Conservation (phyloP, 2,113 vertebrate species). For the Candoia aspera region DNA sequence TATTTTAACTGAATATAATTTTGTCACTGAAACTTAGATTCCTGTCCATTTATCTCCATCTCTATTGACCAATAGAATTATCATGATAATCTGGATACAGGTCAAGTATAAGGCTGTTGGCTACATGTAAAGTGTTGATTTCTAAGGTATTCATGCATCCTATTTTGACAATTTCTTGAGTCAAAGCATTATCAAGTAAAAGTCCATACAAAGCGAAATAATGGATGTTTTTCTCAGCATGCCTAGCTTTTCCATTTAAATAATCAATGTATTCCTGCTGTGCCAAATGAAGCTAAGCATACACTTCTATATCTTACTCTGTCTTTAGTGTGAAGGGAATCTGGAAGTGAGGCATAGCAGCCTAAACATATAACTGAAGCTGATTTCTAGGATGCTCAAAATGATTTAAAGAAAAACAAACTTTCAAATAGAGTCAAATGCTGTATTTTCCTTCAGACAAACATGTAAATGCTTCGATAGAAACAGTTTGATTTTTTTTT, state of each 20-base stretch:
- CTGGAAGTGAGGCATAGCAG: neutral
- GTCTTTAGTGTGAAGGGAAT: slow-evolving; percentile 7
- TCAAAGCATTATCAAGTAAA: slow-evolving; percentile 31
- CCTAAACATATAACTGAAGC: neutral
- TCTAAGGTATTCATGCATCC: slow-evolving; percentile 16
- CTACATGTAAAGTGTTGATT: neutral
- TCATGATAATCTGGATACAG: neutral
- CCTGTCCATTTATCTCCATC: neutral
- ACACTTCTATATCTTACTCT: slow-evolving; percentile 12
- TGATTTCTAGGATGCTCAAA: neutral
- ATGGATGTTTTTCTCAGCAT: slow-evolving; percentile 34
- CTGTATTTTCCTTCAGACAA: neutral
- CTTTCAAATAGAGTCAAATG: neutral
- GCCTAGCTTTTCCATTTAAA: slow-evolving; percentile 34
- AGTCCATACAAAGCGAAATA: slow-evolving; percentile 28
- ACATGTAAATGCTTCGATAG: neutral
- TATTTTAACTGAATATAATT: neutral
- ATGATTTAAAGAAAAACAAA: neutral
- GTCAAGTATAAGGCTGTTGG: slow-evolving; percentile 8
- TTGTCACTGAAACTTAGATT: neutral
- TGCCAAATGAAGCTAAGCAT: slow-evolving; percentile 31
- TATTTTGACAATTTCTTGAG: slow-evolving; percentile 10
- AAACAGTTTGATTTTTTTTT: neutral
- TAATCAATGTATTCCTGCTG: slow-evolving; percentile 35
- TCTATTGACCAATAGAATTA: slow-evolving; percentile 3